Base-by-base conservation (phyloP, 2,888 invertebrate species). In the Sinohyriopsis cumingii region DNA sequence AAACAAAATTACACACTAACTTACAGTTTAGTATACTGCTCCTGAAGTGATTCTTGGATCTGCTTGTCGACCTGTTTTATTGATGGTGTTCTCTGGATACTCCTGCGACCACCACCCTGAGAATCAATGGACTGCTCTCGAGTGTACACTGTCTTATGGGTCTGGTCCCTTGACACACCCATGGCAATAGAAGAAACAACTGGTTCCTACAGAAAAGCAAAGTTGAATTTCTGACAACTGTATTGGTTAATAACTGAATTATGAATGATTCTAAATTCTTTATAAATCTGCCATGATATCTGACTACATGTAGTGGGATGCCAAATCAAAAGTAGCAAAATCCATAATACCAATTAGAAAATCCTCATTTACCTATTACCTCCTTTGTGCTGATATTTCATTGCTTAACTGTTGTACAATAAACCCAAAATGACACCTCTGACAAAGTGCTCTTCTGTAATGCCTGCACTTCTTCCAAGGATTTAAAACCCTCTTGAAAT, bases 21-120 rank as follows among this genome's bases (percentile, higher is more conserved):
- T 82, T 78, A 86, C 86, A 86, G 69, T 65, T 69, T 70, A 28
- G 77, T 78, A 64, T 82, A 83, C 68, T 84, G 84, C 3, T 81
- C 74, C 65, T 84, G 82, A 12, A 86, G 69, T 9, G 86, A 83
- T n/a, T 75, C 72, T 57, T 83, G 71, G 0, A 77, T 75, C 19
- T 71, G 70, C n/a, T 79, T 76, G 24, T 81, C 82, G 0, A 78
- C 66, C 5, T 60, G 67, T 33, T 63, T 71, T 55, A 59, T 66
- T 5, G 65, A 33, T 24, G 24, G 28, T 4, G 70, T 55, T 19
- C 56, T 64, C 5, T 56, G 59, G 24, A 69, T 62, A 28, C 68
- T 68, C 22, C 59, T 24, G 3, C 64, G 60, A 12, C 62, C 61
- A 15, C 73, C 67, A 5, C 75, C 73, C 1, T 67, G 71, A 4